phyloP scores from a whole-genome alignment of 2,888 invertebrate species.

The Conomelus anceps region DNA sequence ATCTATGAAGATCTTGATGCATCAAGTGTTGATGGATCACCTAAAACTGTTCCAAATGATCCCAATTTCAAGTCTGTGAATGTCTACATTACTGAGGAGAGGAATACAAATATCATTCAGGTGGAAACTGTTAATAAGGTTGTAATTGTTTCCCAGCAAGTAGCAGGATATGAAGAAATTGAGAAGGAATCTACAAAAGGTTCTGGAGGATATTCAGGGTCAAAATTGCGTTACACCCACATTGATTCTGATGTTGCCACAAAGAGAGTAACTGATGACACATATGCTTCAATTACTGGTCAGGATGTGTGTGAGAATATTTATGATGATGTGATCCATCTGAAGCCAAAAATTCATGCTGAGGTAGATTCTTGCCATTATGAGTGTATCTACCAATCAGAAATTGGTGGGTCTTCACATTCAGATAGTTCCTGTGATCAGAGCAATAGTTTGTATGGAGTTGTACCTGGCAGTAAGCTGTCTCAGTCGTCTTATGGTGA shows the following conservation, averaged over 20 bases:
- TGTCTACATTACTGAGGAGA: background rate
- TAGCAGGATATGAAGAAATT: background rate
- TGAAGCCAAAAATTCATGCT: constrained; percentile 5
- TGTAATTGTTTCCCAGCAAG: background rate
- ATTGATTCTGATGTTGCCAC: background rate
- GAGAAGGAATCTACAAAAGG: background rate
- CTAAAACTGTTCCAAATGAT: no score
- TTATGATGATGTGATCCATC: constrained; percentile 35
- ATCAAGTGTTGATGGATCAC: no score
- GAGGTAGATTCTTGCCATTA: constrained; percentile 41
- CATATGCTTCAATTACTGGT: constrained; percentile 27
- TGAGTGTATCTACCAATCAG: constrained; percentile 46
- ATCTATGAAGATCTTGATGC: background rate
- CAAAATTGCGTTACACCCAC: background rate
- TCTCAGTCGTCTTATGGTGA: constrained; percentile 34
- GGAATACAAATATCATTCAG: background rate
- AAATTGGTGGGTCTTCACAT: constrained; percentile 23
- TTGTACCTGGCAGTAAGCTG: constrained; percentile 28
- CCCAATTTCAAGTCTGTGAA: background rate
- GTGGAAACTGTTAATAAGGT: background rate
- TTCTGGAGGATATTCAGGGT: background rate
- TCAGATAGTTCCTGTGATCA: constrained; percentile 37
- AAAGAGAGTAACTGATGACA: constrained; percentile 26
- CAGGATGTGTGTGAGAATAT: constrained; percentile 30
- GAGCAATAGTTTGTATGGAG: constrained; percentile 38